Percentiles rank a stretch among this genome's conserved stretches.
Evolutionary conservation across 2,888 invertebrate genomes (phyloP).

Genomic region (Caenorhabditis sp.): DNA sequence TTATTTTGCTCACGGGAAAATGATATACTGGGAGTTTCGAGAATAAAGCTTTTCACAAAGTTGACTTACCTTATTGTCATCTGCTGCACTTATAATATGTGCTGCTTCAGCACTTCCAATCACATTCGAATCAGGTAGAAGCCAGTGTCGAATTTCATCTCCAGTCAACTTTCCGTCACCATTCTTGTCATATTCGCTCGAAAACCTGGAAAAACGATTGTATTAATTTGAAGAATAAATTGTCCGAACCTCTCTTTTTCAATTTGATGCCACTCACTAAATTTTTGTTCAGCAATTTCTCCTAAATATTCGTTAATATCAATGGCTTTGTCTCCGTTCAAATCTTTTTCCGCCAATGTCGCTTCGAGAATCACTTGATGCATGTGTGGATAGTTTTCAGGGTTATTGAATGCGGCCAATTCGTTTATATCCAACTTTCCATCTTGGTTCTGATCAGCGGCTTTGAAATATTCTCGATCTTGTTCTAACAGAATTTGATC

Average conservation of each 20-base stretch:
- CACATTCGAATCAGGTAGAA: conserved; percentile 59
- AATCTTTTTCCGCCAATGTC: conserved; percentile 85
- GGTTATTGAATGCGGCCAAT: conserved; percentile 88
- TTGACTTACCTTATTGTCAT: conserved; percentile 78
- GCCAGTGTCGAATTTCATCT: conserved; percentile 84
- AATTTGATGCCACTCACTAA: conserved; percentile 52
- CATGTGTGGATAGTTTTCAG: conserved; percentile 91
- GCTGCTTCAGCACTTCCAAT: conserved; percentile 72
- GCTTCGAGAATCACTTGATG: conserved; percentile 55
- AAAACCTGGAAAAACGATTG: conserved; percentile 76
- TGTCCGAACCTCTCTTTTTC: conserved; percentile 47
- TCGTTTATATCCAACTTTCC: conserved; percentile 81
- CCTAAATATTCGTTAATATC: conserved; percentile 86
- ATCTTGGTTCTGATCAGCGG: conserved; percentile 83
- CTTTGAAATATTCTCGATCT: conserved; percentile 74
- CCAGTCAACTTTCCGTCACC: conserved; percentile 82
- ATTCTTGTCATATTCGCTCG: conserved; percentile 84
- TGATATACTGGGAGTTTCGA: too few species aligned
- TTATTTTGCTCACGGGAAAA: too few species aligned
- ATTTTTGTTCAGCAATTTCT: conserved; percentile 71
- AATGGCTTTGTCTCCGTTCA: conserved; percentile 83
- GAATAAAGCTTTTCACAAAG: too few species aligned
- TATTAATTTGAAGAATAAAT: too few species aligned
- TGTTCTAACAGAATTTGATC: conserved; percentile 75
- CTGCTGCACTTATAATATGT: conserved; percentile 75